Evolutionary conservation across 35 echinoderm and acorn worm species (phyloP).

Genomic region (Acanthaster planci): DNA sequence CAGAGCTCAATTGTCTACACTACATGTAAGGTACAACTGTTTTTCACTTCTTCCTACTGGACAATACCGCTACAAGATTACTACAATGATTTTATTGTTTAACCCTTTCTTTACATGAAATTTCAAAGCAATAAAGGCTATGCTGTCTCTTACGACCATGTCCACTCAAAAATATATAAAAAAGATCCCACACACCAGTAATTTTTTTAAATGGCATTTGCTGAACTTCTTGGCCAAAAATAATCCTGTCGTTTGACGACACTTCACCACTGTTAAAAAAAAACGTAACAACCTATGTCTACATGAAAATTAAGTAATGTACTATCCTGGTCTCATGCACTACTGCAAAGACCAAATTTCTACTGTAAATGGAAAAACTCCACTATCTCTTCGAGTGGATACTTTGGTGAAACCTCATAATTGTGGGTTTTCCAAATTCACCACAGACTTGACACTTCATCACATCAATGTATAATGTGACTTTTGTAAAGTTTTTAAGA

Average conservation of each 20-base stretch:
- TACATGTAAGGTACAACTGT: no score
- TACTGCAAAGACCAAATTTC: background rate
- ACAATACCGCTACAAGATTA: no score
- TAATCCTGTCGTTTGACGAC: conserved; percentile 16
- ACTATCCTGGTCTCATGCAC: background rate
- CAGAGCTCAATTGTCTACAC: no score
- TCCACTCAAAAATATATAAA: conserved; percentile 2
- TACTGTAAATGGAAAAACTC: background rate
- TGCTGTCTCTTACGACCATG: no score
- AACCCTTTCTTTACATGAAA: no score
- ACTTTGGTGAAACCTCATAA: background rate
- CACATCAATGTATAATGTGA: background rate
- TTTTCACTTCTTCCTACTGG: no score
- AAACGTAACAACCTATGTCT: no score
- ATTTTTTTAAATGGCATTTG: background rate
- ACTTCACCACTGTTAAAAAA: background rate
- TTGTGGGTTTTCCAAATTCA: background rate
- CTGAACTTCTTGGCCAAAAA: background rate
- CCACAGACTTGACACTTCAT: background rate
- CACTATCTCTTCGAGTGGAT: background rate
- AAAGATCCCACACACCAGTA: conserved; percentile 24
- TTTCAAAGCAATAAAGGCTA: no score
- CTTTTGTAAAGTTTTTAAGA: background rate
- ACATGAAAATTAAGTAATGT: no score
- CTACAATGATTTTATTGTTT: no score